These are phyloP conservation scores for Seriola dumerili DNA, from an alignment of 2,113 vertebrate species.

Conservation along the genomic window DNA sequence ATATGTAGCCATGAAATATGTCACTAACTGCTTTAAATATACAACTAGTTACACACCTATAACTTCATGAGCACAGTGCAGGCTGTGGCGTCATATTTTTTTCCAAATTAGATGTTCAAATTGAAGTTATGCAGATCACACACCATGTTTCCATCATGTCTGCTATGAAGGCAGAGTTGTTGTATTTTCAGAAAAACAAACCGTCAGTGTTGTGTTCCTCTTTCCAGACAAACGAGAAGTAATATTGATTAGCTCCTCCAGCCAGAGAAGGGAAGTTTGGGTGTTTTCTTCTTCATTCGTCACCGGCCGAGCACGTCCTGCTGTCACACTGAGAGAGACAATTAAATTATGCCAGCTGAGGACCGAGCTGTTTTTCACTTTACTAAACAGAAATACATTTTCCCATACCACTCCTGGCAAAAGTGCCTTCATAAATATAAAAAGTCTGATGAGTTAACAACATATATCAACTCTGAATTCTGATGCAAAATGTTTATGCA, in stretches of 20 bases:
- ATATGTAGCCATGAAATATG: background rate
- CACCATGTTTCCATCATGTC: background rate
- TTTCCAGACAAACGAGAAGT: slow-evolving; percentile 23
- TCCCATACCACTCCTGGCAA: background rate
- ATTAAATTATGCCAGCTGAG: background rate
- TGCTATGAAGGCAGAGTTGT: background rate
- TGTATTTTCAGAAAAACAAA: background rate
- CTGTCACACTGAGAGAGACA: background rate
- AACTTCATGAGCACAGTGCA: background rate
- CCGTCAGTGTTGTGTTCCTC: slow-evolving; percentile 23
- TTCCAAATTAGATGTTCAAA: background rate
- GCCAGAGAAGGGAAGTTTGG: slow-evolving; percentile 12
- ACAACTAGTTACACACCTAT: background rate
- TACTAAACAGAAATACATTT: background rate
- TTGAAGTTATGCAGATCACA: background rate
- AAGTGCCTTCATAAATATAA: background rate
- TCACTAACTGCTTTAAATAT: background rate
- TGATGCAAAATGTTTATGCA: background rate
- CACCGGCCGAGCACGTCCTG: background rate
- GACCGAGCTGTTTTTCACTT: background rate
- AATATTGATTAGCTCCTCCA: background rate
- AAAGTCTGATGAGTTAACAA: background rate
- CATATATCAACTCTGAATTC: background rate
- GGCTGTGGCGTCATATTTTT: background rate
- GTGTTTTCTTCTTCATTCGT: slow-evolving; percentile 26